Evolutionary conservation across 2,113 vertebrate genomes (phyloP), one percentile per base, ranked within the genome.

Genomic region (Malaclemys terrapin): DNA sequence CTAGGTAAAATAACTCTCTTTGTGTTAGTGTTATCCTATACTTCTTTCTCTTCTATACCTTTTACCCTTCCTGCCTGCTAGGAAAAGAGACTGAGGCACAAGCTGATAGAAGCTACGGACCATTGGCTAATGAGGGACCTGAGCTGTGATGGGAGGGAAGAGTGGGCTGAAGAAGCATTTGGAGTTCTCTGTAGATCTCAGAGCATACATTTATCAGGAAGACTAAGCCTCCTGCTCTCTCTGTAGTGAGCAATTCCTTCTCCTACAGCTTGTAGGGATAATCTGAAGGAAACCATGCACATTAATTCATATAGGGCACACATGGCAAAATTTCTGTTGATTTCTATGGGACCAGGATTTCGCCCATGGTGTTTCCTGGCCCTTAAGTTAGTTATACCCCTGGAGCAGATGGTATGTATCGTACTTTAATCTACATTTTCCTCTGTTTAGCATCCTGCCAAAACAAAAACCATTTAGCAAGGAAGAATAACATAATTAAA

Each of bases 121-220:
- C 50, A 85, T 19, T 79, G 91, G n/a, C 19, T 93, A 95, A 93
- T 93, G 84, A 96, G 50, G 50, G 65, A 78, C 4, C 20, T 89
- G 72, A 7, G 87, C 85, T 89, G 59, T 72, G 94, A 52, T 85
- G 94, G 72, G 20, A 69, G 62, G 16, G 62, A 65, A 69, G 24
- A 85, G 78, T 54, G n/a, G 80, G 14, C 5, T 91, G 38, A 95
- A 94, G 83, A 14, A 35, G 27, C 24, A n/a, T 87, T 95, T 94
- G 47, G 29, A 80, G 91, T 94, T 95, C 78, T 84, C 80, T 83
- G 52, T 91, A 89, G 90, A 57, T 57, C 62, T 65, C 27, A 54
- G 19, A 90, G 59, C n/a, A 69, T 17, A 47, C 27, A 45, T 89
- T 89, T 88, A 89, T 89, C 84, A 85, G 25, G 29, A 75, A 91